phyloP scores from a whole-genome alignment of 2,113 vertebrate genomes.

The Nothobranchius kuhntae region DNA sequence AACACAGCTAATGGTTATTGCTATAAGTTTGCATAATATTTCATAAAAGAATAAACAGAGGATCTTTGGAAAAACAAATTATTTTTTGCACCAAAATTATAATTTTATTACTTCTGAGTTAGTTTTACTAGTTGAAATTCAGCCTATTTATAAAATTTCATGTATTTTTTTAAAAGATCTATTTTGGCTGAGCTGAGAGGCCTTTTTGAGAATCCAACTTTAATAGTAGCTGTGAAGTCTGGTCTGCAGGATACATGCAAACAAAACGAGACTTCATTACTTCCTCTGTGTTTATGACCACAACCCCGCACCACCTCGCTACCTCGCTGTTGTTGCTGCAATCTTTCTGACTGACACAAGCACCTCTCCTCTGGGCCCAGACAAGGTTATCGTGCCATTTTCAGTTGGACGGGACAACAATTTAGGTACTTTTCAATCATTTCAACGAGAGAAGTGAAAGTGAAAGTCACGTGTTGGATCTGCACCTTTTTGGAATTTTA shows the following conservation, averaged over 20 bases:
- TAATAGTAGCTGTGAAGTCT: slow-evolving; percentile 19
- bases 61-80: no score
- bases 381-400: neutral
- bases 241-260: slow-evolving; percentile 17
- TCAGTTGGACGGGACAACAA: neutral
- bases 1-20: no score
- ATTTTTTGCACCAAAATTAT: no score
- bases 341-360: slow-evolving; percentile 31
- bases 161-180: no score
- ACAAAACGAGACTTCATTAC: slow-evolving; percentile 42
- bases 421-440: neutral
- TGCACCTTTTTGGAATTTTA: neutral
- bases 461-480: neutral
- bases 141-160: no score
- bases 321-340: slow-evolving; percentile 22
- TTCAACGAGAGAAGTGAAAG: neutral
- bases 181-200: slow-evolving; percentile 2
- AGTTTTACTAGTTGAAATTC: no score
- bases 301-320: slow-evolving; percentile 34
- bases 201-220: slow-evolving; percentile 4
- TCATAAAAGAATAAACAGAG: no score
- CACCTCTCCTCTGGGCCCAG: neutral
- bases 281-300: slow-evolving; percentile 56
- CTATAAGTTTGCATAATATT: no score
- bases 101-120: no score